phyloP scores from a whole-genome alignment of 2,797 vertebrate species.

The Spea hammondii region DNA sequence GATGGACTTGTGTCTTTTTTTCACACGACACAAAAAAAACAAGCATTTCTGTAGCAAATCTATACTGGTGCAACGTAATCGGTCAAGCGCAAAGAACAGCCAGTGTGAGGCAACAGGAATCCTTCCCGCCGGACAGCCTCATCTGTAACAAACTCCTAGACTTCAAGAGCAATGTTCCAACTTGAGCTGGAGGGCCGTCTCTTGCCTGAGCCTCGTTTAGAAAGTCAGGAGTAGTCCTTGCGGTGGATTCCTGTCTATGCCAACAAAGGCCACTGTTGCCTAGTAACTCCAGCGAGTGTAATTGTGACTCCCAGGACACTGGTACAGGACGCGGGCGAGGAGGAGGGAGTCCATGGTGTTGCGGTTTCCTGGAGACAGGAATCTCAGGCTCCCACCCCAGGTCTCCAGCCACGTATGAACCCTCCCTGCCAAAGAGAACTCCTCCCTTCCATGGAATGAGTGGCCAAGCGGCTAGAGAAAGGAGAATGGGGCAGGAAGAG shows the following conservation, averaged over 20 bases:
- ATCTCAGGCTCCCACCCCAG: constrained; percentile 48
- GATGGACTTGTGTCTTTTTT: no score
- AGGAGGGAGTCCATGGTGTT: constrained; percentile 27
- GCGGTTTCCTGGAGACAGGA: constrained; percentile 50
- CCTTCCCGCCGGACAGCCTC: no score
- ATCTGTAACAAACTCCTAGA: no score
- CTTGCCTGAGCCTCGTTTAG: neutral
- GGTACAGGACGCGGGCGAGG: constrained; percentile 18
- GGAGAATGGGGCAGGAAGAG: constrained; percentile 4
- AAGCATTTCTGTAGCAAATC: no score
- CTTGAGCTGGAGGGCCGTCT: no score
- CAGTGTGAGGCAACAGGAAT: no score
- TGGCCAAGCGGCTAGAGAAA: constrained; percentile 9
- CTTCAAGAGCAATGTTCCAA: no score
- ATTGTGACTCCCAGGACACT: constrained; percentile 9
- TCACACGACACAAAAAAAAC: no score
- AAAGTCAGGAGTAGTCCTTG: neutral
- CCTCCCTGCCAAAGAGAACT: constrained; percentile 45
- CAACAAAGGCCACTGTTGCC: constrained; percentile 1
- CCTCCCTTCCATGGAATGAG: constrained; percentile 36
- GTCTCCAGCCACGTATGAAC: constrained; percentile 50
- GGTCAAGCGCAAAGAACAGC: no score
- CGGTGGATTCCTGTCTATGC: neutral
- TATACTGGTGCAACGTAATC: no score
- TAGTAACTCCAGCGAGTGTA: neutral